Conservation (phyloP, 2,113 vertebrate species). For the Tiliqua scincoides region DNA sequence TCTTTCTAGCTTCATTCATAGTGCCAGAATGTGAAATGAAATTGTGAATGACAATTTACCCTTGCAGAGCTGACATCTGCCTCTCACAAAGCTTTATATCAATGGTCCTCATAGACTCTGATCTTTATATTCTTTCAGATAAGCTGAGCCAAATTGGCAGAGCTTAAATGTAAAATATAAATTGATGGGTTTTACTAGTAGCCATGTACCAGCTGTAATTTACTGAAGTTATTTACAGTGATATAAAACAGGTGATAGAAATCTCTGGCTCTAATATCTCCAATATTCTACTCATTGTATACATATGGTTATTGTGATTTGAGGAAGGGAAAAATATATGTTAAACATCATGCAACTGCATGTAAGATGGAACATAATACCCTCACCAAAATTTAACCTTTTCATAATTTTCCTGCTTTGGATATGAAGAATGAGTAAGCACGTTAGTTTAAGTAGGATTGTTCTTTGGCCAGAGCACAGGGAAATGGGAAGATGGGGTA, state of each 20-base stretch:
- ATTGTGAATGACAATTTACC: neutral
- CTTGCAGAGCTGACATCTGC: neutral
- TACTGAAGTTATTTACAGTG: neutral
- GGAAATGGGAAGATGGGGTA: neutral
- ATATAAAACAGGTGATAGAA: neutral
- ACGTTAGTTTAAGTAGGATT: too few species aligned
- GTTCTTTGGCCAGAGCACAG: neutral
- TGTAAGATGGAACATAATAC: neutral
- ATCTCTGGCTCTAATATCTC: neutral
- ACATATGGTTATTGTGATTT: neutral
- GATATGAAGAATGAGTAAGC: neutral
- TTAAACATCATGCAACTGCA: neutral
- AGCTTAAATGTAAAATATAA: neutral
- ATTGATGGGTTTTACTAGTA: neutral
- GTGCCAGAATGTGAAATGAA: neutral
- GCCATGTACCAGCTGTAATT: neutral
- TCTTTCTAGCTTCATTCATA: constrained; percentile 2
- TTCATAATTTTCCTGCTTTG: too few species aligned
- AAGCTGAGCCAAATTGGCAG: neutral
- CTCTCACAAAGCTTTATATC: neutral
- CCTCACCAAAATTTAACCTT: too few species aligned
- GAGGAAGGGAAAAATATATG: neutral
- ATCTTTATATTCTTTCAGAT: neutral
- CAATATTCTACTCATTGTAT: neutral
- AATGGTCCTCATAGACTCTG: neutral